These are phyloP conservation scores for Gambusia holbrooki DNA, from an alignment of 2,113 vertebrate species.

Conservation along the genomic window DNA sequence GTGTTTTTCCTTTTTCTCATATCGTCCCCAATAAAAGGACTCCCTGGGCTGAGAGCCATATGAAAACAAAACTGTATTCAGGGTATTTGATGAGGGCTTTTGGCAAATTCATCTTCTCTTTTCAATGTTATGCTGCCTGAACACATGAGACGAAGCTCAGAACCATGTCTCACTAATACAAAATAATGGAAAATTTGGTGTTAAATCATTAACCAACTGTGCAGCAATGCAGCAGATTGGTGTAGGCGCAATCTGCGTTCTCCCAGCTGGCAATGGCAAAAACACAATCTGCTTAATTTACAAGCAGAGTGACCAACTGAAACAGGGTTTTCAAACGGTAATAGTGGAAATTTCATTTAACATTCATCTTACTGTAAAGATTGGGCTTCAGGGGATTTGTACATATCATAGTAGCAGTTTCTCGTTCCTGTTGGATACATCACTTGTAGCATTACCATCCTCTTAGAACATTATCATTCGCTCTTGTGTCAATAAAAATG, in stretches of 20 bases:
- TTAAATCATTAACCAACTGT: slow-evolving; percentile 26
- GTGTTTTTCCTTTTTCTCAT: neutral
- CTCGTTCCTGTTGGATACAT: no score
- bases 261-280: slow-evolving; percentile 12
- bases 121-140: slow-evolving; percentile 12
- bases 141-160: slow-evolving; percentile 21
- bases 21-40: neutral
- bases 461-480: no score
- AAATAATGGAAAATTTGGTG: slow-evolving; percentile 37
- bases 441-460: no score
- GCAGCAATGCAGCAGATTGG: slow-evolving; percentile 23
- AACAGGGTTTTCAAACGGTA: neutral
- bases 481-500: no score
- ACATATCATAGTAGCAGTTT: no score
- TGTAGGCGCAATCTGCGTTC: slow-evolving; percentile 18
- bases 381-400: neutral
- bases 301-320: neutral
- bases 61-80: neutral
- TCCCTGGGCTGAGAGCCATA: neutral
- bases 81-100: neutral
- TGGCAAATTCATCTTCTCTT: slow-evolving; percentile 2
- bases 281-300: slow-evolving; percentile 8
- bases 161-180: slow-evolving; percentile 25
- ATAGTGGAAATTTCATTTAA: neutral
- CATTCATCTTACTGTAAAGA: neutral